Base-by-base conservation (phyloP, 2,113 vertebrate genomes). In the Pipra filicauda region DNA sequence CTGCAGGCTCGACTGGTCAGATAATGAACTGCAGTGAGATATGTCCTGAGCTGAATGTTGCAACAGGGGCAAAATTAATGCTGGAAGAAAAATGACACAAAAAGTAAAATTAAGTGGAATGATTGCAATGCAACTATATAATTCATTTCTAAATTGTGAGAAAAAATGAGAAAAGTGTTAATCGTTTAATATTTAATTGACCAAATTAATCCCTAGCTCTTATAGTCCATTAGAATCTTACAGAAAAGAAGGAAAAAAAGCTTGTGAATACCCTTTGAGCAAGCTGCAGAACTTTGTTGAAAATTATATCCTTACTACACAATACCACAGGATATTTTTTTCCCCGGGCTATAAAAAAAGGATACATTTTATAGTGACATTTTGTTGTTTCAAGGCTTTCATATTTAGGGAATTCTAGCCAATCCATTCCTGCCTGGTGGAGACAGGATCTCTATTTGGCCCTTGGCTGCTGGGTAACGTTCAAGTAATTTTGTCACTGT, bases 61-160 rank as follows among this genome's bases (percentile, higher is more conserved):
- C 74, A 90, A 61, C 72, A 58, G 5, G 27, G 33, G 37, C 55
- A 91, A 78, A 95, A 91, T 73, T 84, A 90, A 77, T 55, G 31
- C 85, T 86, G 33, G 52, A 62, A 88, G 85, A 87, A 88, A 96
- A 94, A 84, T 75, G 6, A 66, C 75, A 82, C 33, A 44, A 69
- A 67, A 84, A 91, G 82, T 46, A 95, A 96, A 97, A 93, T 90
- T 87, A 86, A 91, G 87, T 48, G 65, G 30, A 80, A 78, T 89
- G 11, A 88, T 69, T 73, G 27, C 48, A 90, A 80, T 77, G 71
- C 27, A 65, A 33, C 73, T 78, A 28, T 43, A 59, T 89, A 84
- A 85, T 77, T 89, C 69, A 61, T 41, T 85, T 82, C 61, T 81
- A 76, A 89, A 84, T 71, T 76, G 74, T 69, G 71, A 80, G 75